Evolutionary conservation across 2,797 vertebrate species (phyloP), one percentile per base, ranked within the genome.

Genomic region (Threskiornis aethiopicus): DNA sequence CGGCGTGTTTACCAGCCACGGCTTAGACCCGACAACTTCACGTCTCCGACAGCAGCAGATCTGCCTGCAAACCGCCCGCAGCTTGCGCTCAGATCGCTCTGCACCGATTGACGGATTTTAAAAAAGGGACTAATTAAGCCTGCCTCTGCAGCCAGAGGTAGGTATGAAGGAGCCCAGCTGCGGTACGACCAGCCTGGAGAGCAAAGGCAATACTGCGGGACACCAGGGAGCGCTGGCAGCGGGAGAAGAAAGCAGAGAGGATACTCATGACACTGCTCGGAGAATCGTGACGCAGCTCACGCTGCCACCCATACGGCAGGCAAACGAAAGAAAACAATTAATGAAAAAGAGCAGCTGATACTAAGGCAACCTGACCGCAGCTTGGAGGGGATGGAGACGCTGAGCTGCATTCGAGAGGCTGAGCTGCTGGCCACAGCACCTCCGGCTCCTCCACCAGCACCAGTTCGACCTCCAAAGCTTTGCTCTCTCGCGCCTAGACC

Each of bases 1-100:
- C 0, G 0, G 25, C 9, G 35, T 8, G 6, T 33, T 49, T 25
- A n/a, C 25, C 19, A 4, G 46, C 20, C 14, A 3, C 2, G 20
- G 41, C 42, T n/a, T 2, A 28, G 51, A 20, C 17, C 66, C 35
- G 52, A 28, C 26, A 11, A 13, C 13, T 35, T 37, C 3, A n/a
- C 2, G 5, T 8, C 24, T 49, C 61, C n/a, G 67, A 67, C 20
- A 46, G 55, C 49, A 80, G 49, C 85, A 57, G 39, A 49, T 28
- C 42, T 62, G 66, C 59, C 57, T 69, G 42, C 80, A 33, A 57
- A 69, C 21, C 28, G 11, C 11, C 65, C 67, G 14, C 58, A 17
- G 57, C 65, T 21, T 16, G 33, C 13, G 5, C 28, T 39, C 31
- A 6, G 64, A n/a, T 12, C 24, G 4, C 39, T 12, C 21, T 5